A percentile compares a stretch with the other conserved stretches of the same genome.
phyloP scores from a whole-genome alignment of 2,113 vertebrate genomes.

The Chiloscyllium plagiosum region DNA sequence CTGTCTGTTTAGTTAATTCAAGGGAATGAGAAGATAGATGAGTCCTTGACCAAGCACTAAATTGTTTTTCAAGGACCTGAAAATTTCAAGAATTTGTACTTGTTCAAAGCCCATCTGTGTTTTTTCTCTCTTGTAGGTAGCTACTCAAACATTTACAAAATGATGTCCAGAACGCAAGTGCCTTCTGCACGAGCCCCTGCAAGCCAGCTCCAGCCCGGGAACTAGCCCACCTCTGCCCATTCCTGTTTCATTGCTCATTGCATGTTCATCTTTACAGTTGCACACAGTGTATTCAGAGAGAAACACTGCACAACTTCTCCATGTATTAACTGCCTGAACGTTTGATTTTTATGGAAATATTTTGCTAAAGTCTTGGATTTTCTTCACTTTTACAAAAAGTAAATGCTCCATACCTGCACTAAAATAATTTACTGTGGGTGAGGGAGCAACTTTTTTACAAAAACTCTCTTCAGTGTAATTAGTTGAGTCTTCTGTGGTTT shows the following conservation, averaged over 20 bases:
- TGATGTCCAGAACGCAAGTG: not conserved
- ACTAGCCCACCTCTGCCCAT: not conserved
- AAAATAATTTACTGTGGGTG: not conserved
- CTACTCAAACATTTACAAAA: not conserved
- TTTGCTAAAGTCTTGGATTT: not conserved
- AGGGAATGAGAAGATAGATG: constrained; percentile 9
- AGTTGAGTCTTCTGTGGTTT: not conserved
- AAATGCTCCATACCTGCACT: not conserved
- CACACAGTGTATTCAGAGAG: not conserved
- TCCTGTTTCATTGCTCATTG: not conserved
- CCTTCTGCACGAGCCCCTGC: not conserved
- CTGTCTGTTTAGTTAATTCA: not conserved
- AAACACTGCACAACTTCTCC: not conserved
- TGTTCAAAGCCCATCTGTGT: not conserved
- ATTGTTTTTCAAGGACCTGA: not conserved
- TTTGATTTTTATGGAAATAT: not conserved
- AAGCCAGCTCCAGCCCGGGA: not conserved
- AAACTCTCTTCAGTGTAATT: not conserved
- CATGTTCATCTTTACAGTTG: not conserved
- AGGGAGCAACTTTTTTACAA: not conserved
- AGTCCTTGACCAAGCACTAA: not conserved
- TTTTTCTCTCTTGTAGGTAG: not conserved
- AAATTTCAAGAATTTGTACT: not conserved
- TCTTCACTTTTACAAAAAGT: not conserved
- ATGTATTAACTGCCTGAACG: not conserved